Conservation (phyloP, 2,113 vertebrate genomes). For the Cavia aperea region DNA sequence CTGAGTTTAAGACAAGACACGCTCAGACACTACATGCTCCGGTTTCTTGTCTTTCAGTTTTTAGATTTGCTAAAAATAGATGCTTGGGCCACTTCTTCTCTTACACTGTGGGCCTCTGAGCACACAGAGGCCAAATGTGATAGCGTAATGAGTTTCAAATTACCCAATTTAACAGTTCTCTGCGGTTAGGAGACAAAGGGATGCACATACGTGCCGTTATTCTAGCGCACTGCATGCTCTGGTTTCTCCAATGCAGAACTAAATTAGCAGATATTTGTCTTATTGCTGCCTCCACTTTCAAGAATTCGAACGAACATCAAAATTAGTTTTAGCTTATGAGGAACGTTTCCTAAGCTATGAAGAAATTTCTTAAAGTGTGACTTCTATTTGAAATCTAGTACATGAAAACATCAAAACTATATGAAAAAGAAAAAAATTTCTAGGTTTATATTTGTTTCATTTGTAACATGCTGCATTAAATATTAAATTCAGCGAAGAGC, state of each 20-base stretch:
- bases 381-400: neutral
- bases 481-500: neutral
- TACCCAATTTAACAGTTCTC: conserved; percentile 28
- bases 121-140: conserved; percentile 35
- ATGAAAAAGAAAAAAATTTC: neutral
- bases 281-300: neutral
- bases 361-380: neutral
- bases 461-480: neutral
- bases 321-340: neutral
- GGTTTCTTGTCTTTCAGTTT: conserved; percentile 14
- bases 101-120: neutral
- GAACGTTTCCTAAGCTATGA: neutral
- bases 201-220: conserved; percentile 45
- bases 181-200: conserved; percentile 53
- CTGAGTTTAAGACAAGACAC: conserved; percentile 18
- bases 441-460: neutral
- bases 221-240: conserved; percentile 36
- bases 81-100: neutral
- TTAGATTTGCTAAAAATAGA: conserved; percentile 49
- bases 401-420: neutral
- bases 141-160: conserved; percentile 55
- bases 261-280: conserved; percentile 18
- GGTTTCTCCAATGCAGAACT: neutral
- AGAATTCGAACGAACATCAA: neutral
- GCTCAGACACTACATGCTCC: conserved; percentile 9